Percentiles rank a stretch among this genome's conserved stretches.
Evolutionary conservation across 2,797 vertebrate genomes (phyloP).

Genomic region (Typhlichthys subterraneus): DNA sequence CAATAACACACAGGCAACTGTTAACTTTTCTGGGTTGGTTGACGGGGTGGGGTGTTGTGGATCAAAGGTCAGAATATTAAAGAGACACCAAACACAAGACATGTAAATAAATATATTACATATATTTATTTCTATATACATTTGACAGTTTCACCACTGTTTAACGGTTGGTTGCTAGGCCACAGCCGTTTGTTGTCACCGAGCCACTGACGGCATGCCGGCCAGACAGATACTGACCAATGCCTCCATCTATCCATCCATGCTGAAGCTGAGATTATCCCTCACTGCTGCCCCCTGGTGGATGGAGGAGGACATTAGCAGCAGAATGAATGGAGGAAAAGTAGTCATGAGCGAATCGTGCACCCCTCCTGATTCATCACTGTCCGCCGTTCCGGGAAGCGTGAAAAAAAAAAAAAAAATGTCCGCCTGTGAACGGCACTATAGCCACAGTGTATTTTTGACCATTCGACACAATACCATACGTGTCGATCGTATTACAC

Average conservation of each 20-base stretch:
- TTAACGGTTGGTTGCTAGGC: no score
- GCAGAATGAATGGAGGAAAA: not conserved
- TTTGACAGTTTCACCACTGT: no score
- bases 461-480: constrained; percentile 42
- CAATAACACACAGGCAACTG: no score
- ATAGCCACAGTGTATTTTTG: constrained; percentile 40
- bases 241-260: constrained; percentile 59
- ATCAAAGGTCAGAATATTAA: no score
- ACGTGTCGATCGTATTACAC: constrained; percentile 61
- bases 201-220: no score
- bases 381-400: constrained; percentile 48
- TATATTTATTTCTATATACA: no score
- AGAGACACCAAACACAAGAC: no score
- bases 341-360: constrained; percentile 24
- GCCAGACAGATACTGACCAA: constrained; percentile 60
- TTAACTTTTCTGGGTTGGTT: no score
- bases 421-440: constrained; percentile 13
- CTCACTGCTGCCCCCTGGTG: constrained; percentile 43
- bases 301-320: constrained; percentile 2
- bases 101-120: no score
- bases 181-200: no score
- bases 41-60: no score
- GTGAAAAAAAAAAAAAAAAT: constrained; percentile 24
- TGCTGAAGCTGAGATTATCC: constrained; percentile 53
- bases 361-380: constrained; percentile 31